These are phyloP conservation scores for Meles meles DNA, from an alignment of 2,113 vertebrate species.

Conservation along the genomic window DNA sequence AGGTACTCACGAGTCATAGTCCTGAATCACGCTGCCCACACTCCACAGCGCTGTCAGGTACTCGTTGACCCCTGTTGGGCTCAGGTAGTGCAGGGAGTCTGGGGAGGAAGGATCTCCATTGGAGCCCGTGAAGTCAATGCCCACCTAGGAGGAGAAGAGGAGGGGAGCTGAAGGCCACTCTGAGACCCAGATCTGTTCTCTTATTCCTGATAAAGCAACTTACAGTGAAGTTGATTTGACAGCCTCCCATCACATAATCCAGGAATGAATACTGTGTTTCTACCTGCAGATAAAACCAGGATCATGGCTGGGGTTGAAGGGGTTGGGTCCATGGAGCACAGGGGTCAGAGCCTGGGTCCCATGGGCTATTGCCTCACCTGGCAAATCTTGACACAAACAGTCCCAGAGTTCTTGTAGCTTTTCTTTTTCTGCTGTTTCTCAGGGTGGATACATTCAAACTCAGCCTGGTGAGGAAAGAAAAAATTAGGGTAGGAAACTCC, in stretches of 20 bases:
- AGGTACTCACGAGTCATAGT: constrained; percentile 90
- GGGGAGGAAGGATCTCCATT: constrained; percentile 93
- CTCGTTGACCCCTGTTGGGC: constrained; percentile 90
- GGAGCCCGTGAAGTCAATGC: constrained; percentile 95
- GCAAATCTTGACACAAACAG: constrained; percentile 88
- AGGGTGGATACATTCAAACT: constrained; percentile 92
- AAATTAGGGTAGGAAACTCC: constrained; percentile 3
- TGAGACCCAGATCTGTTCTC: neutral
- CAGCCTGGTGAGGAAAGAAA: constrained; percentile 80
- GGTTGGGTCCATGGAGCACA: neutral
- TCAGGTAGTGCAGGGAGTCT: constrained; percentile 93
- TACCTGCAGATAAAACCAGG: constrained; percentile 75
- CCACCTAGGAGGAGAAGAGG: constrained; percentile 83
- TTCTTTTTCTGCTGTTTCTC: constrained; percentile 96
- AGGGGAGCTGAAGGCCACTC: neutral
- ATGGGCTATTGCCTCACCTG: constrained; percentile 80
- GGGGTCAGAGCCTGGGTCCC: neutral
- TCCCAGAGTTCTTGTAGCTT: constrained; percentile 94
- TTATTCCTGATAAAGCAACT: constrained; percentile 63
- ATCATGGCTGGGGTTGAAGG: neutral
- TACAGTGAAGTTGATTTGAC: constrained; percentile 90
- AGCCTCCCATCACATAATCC: constrained; percentile 90
- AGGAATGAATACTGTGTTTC: constrained; percentile 88
- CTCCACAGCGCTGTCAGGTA: constrained; percentile 94
- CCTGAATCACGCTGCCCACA: constrained; percentile 93